Evolutionary conservation across 2,797 vertebrate genomes (phyloP), one percentile per base, ranked within the genome.

Genomic region (Gymnoscopelus braueri): DNA sequence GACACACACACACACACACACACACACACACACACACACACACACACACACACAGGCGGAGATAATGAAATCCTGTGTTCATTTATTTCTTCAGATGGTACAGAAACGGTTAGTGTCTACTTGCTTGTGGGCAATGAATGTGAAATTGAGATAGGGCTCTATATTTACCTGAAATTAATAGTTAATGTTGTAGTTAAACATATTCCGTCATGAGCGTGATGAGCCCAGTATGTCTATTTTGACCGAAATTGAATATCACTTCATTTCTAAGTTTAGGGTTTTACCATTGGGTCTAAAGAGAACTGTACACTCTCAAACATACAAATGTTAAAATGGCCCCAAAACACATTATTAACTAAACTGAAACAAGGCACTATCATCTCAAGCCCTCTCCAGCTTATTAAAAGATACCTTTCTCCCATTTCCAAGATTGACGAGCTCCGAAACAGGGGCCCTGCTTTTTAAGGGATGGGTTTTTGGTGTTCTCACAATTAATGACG

Each of bases 271-370:
- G 10, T 54, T 49, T 19, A 57, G 14, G 59, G 23, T 23, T 63
- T 19, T 55, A 49, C 52, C 67, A 57, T 75, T 71, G 39, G 63
- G 71, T 53, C 61, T 52, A 69, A 69, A 68, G 32, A 39, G 32
- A 56, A 68, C 57, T 51, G 19, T 44, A 55, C 53, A 12, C 64
- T 63, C 50, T 73, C 63, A 73, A 63, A 65, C 57, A 62, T 39
- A 54, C 68, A 82, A 78, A 82, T 81, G 63, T 53, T 6, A 74
- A 56, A 51, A 70, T 53, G 67, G 26, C n/a, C 48, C 72, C 61
- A 63, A 77, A 77, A 54, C 3, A 1, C 75, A 78, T 87, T 63
- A 78, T 77, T 84, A 78, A 72, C 73, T 71, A 14, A 32, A 60
- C 60, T 70, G 66, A 65, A 71, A 74, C 74, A 54, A 73, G 68